A percentile compares a stretch with the other conserved stretches of the same genome.
Conservation (phyloP, 2,797 vertebrate species). For the Petrocephalus sullivani region DNA sequence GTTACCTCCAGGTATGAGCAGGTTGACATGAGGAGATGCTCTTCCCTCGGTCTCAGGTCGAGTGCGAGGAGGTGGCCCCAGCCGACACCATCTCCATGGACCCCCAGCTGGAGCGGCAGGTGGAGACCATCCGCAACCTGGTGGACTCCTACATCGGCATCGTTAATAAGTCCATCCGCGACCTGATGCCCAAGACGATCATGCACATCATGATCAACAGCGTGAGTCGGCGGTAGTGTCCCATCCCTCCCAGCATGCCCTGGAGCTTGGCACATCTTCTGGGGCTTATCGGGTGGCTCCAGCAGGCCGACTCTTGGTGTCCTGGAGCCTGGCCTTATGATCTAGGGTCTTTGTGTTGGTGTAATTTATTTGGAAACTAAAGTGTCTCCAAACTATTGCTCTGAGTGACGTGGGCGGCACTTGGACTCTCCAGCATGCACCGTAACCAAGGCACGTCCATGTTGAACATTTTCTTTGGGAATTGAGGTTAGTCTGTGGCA, state of each 20-base stretch:
- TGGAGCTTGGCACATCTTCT: neutral
- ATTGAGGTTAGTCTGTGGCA: no score
- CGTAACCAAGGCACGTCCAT: neutral
- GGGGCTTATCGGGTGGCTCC: neutral
- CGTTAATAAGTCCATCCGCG: conserved; percentile 90
- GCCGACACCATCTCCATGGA: conserved; percentile 93
- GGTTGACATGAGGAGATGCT: neutral
- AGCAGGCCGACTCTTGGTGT: neutral
- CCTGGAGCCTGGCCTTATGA: neutral
- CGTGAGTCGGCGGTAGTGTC: conserved; percentile 52
- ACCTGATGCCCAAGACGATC: conserved; percentile 97
- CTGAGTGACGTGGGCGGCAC: neutral
- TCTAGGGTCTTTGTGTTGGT: neutral
- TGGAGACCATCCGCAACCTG: conserved; percentile 92
- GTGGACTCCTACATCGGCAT: conserved; percentile 91
- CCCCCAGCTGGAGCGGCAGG: conserved; percentile 88
- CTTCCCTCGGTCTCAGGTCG: conserved; percentile 47
- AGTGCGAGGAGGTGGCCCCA: conserved; percentile 69
- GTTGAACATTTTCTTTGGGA: neutral
- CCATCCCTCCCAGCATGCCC: neutral
- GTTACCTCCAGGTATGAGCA: neutral
- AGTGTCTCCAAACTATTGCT: neutral
- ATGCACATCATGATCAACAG: conserved; percentile 99
- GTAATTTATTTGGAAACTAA: neutral
- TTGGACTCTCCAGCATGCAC: neutral